Evolutionary conservation across 1,140 invertebrate genomes (phyloP), one percentile per base, ranked within the genome.

Genomic region (Drosophila parvula): DNA sequence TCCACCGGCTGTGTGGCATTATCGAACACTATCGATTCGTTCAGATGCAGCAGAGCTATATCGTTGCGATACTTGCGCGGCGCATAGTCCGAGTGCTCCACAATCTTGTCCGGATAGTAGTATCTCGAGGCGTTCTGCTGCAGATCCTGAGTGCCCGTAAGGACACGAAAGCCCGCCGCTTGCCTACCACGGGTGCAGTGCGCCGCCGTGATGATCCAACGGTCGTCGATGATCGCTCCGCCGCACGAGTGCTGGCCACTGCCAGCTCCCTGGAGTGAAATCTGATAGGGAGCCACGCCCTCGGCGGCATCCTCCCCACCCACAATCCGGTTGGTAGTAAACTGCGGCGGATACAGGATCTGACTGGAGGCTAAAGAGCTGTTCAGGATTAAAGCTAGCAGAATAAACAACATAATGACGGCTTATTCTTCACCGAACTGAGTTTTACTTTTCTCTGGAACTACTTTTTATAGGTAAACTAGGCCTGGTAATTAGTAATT

Each of bases 21-120:
- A 14, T 86, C 88, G 7, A 91, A 92, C 4, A 58, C 60, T 28
- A 94, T 94, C 4, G 91, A 82, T 8, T 79, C 78, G 8, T 90
- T 81, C 11, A 94, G 73, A 64, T 92, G 92, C 8, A 94, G 59
- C 3, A 94, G 68, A 22, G 93, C 94, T 45, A 94, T 92, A 63
- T 94, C 94, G 69, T 94, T 94, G 18, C 64, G 74, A 45, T 89
- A 92, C n/a, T 71, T 56, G 14, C 91, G 84, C 4, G 76, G 69
- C 41, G 89, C 86, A 48, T 93, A 92, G 48, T 78, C 82, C 44
- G 80, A 78, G 27, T 92, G 91, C 71, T 82, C 88, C 4, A 85
- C 64, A 0, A 92, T 92, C 28, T 63, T 67, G 63, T 92, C 89
- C 18, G 75, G 69, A 41, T 88, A 90, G 41, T 91, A 91, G 34